Conservation (phyloP, 2,888 invertebrate species). For the Fragum whitleyi region DNA sequence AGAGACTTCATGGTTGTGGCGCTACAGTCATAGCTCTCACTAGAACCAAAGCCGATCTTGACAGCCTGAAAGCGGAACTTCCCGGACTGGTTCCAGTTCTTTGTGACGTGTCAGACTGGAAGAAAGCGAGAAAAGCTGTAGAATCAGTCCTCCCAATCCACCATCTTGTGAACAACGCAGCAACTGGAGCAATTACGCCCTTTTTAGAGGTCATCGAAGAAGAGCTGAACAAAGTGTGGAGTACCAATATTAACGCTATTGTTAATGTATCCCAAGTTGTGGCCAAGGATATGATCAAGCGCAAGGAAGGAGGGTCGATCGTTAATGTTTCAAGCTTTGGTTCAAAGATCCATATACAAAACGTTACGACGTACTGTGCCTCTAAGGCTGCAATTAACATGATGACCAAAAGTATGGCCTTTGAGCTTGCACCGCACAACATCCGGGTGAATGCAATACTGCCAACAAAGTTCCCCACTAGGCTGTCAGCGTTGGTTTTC, state of each 20-base stretch:
- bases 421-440: constrained; percentile 8
- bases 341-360: neutral
- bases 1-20: neutral
- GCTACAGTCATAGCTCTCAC: constrained; percentile 15
- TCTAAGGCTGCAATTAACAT: neutral
- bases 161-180: constrained; percentile 19
- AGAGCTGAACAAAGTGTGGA: neutral
- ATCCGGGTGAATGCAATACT: constrained; percentile 10
- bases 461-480: neutral
- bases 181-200: neutral
- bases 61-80: constrained; percentile 7
- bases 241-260: neutral
- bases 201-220: neutral
- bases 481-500: neutral
- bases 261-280: constrained; percentile 21
- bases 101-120: constrained; percentile 18
- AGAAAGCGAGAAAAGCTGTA: neutral
- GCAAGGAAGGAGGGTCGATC: constrained; percentile 10
- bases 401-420: constrained; percentile 5
- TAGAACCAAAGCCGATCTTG: neutral
- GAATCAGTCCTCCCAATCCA: constrained; percentile 10
- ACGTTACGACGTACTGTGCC: neutral
- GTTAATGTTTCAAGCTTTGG: constrained; percentile 13
- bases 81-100: neutral
- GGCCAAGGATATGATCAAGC: constrained; percentile 2